A percentile compares a stretch with the other conserved stretches of the same genome.
These are phyloP conservation scores for Garra rufa DNA, from an alignment of 2,113 vertebrate species.

Conservation along the genomic window DNA sequence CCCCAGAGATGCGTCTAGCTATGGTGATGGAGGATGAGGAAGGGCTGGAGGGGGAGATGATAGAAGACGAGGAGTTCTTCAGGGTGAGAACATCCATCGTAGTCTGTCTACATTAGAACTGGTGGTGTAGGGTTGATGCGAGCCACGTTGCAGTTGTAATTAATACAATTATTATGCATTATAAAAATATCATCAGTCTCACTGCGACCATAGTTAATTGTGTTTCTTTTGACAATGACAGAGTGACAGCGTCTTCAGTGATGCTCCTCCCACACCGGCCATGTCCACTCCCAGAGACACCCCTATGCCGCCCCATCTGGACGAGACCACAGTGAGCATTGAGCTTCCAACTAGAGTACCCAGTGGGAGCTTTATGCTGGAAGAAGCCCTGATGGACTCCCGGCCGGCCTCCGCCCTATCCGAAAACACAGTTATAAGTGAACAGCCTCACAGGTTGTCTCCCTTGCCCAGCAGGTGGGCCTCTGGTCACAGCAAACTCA, in stretches of 20 bases:
- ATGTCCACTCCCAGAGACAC: conserved; percentile 48
- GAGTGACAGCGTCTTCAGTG: conserved; percentile 55
- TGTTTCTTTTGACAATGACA: background rate
- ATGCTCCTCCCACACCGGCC: conserved; percentile 27
- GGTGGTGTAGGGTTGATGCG: too few relatives aligned
- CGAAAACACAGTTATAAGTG: conserved; percentile 40
- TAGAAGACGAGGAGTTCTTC: conserved; percentile 65
- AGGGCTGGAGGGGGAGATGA: conserved; percentile 67
- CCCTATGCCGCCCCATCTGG: conserved; percentile 45
- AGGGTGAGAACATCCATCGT: conserved; percentile 56
- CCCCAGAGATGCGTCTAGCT: conserved; percentile 88
- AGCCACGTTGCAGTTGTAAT: too few relatives aligned
- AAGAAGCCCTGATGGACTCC: conserved; percentile 50
- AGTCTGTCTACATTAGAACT: too few relatives aligned
- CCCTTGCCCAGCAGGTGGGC: conserved; percentile 54
- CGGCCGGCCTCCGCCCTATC: conserved; percentile 39
- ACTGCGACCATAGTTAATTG: background rate
- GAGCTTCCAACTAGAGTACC: conserved; percentile 18
- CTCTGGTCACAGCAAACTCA: conserved; percentile 54
- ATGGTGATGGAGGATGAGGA: conserved; percentile 84
- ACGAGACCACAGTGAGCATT: conserved; percentile 47
- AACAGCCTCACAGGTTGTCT: conserved; percentile 54
- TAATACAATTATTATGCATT: background rate
- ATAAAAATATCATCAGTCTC: background rate
- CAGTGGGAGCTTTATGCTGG: conserved; percentile 39